Conservation (phyloP, 2,113 vertebrate species). For the Bufo bufo region DNA sequence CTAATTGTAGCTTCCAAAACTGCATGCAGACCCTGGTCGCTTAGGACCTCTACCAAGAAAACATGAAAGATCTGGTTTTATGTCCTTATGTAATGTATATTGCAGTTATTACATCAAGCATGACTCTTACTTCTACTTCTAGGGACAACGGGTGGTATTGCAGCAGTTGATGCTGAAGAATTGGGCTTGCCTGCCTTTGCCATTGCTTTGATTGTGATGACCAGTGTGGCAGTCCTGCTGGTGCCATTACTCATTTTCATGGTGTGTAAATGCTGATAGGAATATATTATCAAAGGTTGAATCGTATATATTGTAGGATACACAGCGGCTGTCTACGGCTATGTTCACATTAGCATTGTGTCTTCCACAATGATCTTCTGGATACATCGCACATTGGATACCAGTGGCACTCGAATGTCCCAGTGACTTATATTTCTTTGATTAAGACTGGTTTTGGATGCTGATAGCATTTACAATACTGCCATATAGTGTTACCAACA, state of each 20-base stretch:
- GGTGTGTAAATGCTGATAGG: background rate
- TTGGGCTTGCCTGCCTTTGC: background rate
- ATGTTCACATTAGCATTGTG: too few species aligned
- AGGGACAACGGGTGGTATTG: background rate
- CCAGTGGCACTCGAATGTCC: too few species aligned
- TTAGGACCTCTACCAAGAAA: too few species aligned
- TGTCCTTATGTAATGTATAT: background rate
- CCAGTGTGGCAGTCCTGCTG: background rate
- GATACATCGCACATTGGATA: too few species aligned
- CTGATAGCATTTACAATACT: background rate
- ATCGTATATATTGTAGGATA: too few species aligned
- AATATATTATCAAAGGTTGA: background rate
- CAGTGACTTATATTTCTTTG: too few species aligned
- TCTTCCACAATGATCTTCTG: too few species aligned
- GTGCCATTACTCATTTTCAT: background rate
- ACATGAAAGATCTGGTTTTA: too few species aligned
- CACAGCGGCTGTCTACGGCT: too few species aligned
- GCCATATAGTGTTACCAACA: background rate
- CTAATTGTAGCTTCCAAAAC: too few species aligned
- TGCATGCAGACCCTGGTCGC: too few species aligned
- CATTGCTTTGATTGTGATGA: background rate
- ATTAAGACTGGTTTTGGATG: too few species aligned
- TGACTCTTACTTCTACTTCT: background rate
- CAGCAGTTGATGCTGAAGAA: background rate
- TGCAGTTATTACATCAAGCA: background rate